Evolutionary conservation across 2,113 vertebrate genomes (phyloP).

Genomic region (Apteryx owenii): DNA sequence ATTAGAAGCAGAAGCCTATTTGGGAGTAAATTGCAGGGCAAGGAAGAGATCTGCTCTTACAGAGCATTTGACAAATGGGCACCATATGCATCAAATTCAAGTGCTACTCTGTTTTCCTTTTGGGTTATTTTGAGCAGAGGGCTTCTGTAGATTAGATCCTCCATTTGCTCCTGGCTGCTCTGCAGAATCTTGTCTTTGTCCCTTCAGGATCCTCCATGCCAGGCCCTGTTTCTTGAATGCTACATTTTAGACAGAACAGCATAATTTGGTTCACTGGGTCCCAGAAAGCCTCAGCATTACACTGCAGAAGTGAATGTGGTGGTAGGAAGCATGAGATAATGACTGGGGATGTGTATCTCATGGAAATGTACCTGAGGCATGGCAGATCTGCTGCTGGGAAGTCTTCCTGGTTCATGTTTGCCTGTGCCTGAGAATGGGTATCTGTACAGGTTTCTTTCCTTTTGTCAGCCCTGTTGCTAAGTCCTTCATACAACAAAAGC

Average conservation of each 20-base stretch:
- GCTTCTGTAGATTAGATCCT: not conserved
- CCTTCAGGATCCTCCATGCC: not conserved
- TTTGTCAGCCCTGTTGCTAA: not conserved
- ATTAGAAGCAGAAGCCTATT: not conserved
- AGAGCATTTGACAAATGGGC: not conserved
- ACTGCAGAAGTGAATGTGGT: too few species aligned
- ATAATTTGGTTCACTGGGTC: not conserved
- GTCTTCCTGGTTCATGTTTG: too few species aligned
- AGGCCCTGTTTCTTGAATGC: accelerated
- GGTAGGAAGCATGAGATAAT: too few species aligned
- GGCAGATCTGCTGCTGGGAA: too few species aligned
- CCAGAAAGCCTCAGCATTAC: too few species aligned
- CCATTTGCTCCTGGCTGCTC: not conserved
- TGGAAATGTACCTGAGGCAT: too few species aligned
- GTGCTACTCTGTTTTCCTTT: not conserved
- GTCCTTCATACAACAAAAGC: not conserved
- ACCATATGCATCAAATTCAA: not conserved
- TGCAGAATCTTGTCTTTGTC: not conserved
- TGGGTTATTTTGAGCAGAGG: not conserved
- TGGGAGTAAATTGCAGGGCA: not conserved
- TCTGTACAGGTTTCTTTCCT: not conserved
- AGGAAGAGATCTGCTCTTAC: not conserved
- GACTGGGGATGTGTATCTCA: too few species aligned
- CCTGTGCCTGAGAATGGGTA: too few species aligned
- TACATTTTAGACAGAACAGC: not conserved